Conservation (phyloP, 2,888 invertebrate genomes). For the Atethmia centrago region DNA sequence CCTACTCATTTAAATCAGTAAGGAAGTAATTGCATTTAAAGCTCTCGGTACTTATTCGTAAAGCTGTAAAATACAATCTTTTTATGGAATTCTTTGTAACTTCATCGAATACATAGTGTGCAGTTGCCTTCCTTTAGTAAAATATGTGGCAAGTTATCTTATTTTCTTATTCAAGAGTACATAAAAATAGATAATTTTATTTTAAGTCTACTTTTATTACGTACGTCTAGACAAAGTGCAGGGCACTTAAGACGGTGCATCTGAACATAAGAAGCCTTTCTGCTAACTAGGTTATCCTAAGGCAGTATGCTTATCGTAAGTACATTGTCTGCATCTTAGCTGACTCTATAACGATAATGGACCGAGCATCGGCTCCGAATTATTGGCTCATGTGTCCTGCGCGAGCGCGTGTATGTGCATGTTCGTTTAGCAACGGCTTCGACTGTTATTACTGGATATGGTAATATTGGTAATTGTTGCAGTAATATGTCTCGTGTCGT, state of each 20-base stretch:
- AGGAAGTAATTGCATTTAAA: conserved; percentile 45
- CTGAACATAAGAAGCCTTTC: conserved; percentile 65
- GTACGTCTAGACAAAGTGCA: conserved; percentile 58
- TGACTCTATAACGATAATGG: conserved; percentile 78
- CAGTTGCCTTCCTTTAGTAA: background rate
- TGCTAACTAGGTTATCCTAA: conserved; percentile 74
- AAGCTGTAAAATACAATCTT: conserved; percentile 18
- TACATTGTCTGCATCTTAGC: conserved; percentile 82
- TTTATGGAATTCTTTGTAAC: conserved; percentile 20
- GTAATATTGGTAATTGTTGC: conserved; percentile 62
- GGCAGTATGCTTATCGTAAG: conserved; percentile 76
- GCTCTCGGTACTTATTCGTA: conserved; percentile 18
- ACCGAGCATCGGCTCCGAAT: conserved; percentile 25
- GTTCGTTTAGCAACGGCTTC: conserved; percentile 51
- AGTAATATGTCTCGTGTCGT: conserved; percentile 43
- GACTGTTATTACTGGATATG: conserved; percentile 54
- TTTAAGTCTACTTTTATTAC: conserved; percentile 42
- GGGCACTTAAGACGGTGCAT: conserved; percentile 43
- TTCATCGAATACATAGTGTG: conserved; percentile 12
- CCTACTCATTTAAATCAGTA: conserved; percentile 31
- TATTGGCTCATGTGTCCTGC: conserved; percentile 35
- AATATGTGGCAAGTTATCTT: conserved; percentile 11
- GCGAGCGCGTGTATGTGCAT: conserved; percentile 28
- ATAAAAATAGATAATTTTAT: conserved; percentile 28
- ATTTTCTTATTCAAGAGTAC: conserved; percentile 31